Conservation (phyloP, 2,113 vertebrate species). For the Leucopternis melanops region DNA sequence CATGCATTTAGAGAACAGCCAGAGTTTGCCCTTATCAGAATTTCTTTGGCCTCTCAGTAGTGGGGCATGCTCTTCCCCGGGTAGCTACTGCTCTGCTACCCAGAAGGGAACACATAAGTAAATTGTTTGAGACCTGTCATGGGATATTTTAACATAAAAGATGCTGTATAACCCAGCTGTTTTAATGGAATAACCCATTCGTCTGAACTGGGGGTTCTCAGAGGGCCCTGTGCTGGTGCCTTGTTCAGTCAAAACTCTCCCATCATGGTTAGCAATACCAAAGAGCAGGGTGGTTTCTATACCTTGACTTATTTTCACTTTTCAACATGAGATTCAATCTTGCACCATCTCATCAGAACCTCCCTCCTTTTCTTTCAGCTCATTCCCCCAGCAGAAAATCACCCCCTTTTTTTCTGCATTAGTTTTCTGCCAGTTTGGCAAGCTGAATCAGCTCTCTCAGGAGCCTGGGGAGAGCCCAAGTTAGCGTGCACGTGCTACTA, state of each 20-base stretch:
- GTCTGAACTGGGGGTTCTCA: too few species aligned
- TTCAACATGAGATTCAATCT: too few species aligned
- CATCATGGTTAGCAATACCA: too few species aligned
- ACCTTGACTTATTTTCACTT: too few species aligned
- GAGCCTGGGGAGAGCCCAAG: neutral
- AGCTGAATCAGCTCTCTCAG: neutral
- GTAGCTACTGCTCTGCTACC: neutral
- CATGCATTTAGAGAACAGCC: neutral
- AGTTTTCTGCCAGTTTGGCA: constrained; percentile 16
- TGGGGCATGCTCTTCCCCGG: neutral
- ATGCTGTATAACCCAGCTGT: too few species aligned
- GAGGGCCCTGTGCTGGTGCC: too few species aligned
- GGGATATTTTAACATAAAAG: too few species aligned
- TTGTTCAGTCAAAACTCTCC: too few species aligned
- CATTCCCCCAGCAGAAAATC: constrained; percentile 17
- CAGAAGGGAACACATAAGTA: neutral
- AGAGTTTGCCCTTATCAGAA: neutral
- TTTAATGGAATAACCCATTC: too few species aligned
- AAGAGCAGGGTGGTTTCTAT: too few species aligned
- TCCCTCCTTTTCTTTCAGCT: constrained; percentile 19
- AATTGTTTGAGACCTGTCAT: too few species aligned
- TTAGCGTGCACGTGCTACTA: too few species aligned
- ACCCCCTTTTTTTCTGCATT: neutral
- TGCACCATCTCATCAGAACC: neutral
- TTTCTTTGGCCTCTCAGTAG: neutral